Percentiles rank a stretch among this genome's conserved stretches.
Evolutionary conservation across 2,113 vertebrate genomes (phyloP).

Genomic region (Willisornis vidua): DNA sequence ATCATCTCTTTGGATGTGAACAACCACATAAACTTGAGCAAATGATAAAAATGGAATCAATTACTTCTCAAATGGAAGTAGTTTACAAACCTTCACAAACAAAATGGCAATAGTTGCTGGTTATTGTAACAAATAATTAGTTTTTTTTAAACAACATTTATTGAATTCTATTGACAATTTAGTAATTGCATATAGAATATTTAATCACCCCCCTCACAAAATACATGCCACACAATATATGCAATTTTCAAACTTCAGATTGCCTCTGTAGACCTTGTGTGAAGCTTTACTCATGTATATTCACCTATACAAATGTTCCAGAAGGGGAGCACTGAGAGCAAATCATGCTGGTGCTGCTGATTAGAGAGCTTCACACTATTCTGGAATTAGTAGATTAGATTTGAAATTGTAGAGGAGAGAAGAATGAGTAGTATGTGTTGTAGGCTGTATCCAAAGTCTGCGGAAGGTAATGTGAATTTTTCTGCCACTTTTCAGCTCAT

Average conservation of each 20-base stretch:
- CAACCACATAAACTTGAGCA: constrained; percentile 82
- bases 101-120: constrained; percentile 71
- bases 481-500: background rate
- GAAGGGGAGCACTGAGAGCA: background rate
- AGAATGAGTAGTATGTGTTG: background rate
- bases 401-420: background rate
- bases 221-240: background rate
- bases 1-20: constrained; percentile 81
- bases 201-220: constrained; percentile 26
- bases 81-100: constrained; percentile 80
- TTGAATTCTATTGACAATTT: constrained; percentile 76
- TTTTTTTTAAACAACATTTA: constrained; percentile 76
- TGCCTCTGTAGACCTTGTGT: background rate
- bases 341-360: background rate
- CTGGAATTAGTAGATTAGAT: background rate
- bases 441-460: background rate
- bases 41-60: constrained; percentile 85
- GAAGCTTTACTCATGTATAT: background rate
- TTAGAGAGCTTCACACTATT: background rate
- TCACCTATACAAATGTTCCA: constrained; percentile 8
- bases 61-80: constrained; percentile 81
- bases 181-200: constrained; percentile 70
- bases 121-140: constrained; percentile 82
- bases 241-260: constrained; percentile 18
- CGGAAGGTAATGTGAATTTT: background rate